phyloP scores from a whole-genome alignment of 2,113 vertebrate genomes.

The Mirza zaza region DNA sequence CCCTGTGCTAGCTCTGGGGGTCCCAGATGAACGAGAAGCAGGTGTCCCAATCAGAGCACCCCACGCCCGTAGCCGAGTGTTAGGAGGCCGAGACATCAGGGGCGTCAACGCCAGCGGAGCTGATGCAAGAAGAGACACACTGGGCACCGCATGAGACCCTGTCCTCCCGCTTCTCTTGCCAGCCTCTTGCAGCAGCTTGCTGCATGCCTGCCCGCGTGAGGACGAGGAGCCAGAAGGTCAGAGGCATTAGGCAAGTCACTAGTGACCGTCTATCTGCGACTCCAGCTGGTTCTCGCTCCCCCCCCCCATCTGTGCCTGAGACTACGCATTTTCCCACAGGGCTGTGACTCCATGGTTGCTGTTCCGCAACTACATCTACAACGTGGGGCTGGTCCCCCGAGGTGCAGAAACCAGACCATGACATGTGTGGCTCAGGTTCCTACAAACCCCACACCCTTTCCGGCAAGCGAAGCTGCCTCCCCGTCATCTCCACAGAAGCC shows the following conservation, averaged over 20 bases:
- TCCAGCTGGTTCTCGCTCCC: too few relatives aligned
- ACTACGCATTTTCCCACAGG: not conserved
- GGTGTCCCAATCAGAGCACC: too few relatives aligned
- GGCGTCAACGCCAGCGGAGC: rapidly evolving
- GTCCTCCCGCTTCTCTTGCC: rapidly evolving
- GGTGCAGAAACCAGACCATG: not conserved
- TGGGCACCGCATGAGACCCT: rapidly evolving
- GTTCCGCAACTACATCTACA: not conserved
- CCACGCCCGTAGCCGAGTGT: rapidly evolving
- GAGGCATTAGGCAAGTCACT: not conserved
- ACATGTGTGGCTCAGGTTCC: not conserved
- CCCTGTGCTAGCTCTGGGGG: too few relatives aligned
- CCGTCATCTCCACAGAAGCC: rapidly evolving
- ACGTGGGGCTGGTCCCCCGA: not conserved
- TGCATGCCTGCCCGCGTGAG: not conserved
- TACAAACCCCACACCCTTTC: not conserved
- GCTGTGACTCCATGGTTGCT: not conserved
- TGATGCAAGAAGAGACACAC: not conserved
- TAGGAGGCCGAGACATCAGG: not conserved
- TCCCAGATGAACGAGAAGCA: not conserved
- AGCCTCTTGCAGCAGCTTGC: not conserved
- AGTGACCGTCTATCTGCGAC: not conserved
- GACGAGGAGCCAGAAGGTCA: too few relatives aligned
- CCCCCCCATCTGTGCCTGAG: not conserved
- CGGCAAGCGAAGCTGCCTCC: not conserved